Conservation (phyloP, 2,797 vertebrate species). For the Takifugu rubripes region DNA sequence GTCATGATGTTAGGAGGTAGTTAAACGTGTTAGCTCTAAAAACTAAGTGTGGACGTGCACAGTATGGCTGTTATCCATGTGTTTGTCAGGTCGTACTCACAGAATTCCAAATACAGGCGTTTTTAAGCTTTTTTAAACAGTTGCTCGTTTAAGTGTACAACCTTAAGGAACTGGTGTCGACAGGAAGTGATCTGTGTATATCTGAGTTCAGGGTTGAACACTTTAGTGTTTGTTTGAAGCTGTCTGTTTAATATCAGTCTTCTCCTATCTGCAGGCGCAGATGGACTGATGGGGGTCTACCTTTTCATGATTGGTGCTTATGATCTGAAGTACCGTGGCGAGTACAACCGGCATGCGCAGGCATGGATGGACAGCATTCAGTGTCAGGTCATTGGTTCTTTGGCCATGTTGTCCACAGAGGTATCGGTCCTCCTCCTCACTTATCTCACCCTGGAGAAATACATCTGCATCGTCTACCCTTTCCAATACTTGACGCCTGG, state of each 20-base stretch:
- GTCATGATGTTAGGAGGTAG: too few species aligned
- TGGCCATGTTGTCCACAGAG: slow-evolving; percentile 96
- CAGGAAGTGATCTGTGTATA: too few species aligned
- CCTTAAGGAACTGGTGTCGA: neutral
- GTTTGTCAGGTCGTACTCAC: too few species aligned
- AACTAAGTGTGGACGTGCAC: too few species aligned
- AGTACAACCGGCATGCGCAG: slow-evolving; percentile 95
- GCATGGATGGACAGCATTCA: slow-evolving; percentile 93
- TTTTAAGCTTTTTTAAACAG: too few species aligned
- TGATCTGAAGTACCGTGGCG: slow-evolving; percentile 92
- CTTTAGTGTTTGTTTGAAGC: neutral
- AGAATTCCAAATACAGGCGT: too few species aligned
- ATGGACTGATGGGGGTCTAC: slow-evolving; percentile 96
- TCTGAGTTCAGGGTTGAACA: neutral
- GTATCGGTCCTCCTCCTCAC: slow-evolving; percentile 95
- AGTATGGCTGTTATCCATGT: too few species aligned
- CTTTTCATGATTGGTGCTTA: slow-evolving; percentile 93
- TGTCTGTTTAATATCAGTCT: neutral
- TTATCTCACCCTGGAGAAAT: slow-evolving; percentile 96
- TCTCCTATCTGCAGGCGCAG: slow-evolving; percentile 79
- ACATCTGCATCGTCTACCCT: slow-evolving; percentile 96
- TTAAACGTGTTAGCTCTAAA: too few species aligned
- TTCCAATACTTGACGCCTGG: slow-evolving; percentile 90
- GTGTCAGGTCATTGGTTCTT: slow-evolving; percentile 89
- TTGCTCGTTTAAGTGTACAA: too few species aligned